Conservation (phyloP, 2,888 invertebrate species). For the Xanthia togata region DNA sequence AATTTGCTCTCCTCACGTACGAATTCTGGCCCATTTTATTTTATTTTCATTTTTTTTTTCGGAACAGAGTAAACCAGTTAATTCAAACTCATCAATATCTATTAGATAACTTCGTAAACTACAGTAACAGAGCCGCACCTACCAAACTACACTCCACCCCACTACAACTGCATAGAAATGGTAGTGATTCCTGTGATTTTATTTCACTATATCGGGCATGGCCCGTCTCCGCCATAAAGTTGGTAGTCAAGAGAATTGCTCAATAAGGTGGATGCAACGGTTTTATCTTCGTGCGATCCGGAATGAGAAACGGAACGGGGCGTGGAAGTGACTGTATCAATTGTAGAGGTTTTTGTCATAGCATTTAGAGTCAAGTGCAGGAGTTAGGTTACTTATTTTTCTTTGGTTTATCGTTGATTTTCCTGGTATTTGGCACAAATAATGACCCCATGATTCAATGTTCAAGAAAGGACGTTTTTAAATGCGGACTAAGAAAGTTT, state of each 20-base stretch:
- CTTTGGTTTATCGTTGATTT: background rate
- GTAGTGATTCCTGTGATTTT: constrained; percentile 44
- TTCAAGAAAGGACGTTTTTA: background rate
- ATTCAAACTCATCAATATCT: background rate
- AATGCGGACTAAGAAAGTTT: background rate
- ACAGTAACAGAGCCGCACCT: constrained; percentile 6
- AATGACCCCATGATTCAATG: background rate
- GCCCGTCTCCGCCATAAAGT: constrained; percentile 52
- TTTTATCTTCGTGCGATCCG: constrained; percentile 49
- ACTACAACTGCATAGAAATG: constrained; percentile 32
- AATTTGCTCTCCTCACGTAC: background rate
- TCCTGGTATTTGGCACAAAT: background rate
- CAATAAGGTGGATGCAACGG: constrained; percentile 63
- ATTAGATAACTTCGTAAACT: background rate
- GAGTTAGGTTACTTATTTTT: background rate
- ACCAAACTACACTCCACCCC: background rate
- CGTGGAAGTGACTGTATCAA: constrained; percentile 51
- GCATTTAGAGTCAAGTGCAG: constrained; percentile 16
- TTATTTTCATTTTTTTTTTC: background rate
- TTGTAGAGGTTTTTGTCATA: constrained; percentile 48
- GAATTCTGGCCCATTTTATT: background rate
- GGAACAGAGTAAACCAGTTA: background rate
- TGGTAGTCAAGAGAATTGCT: constrained; percentile 59
- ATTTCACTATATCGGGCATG: constrained; percentile 54
- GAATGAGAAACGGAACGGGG: constrained; percentile 53